Evolutionary conservation across 2,797 vertebrate genomes (phyloP).

Genomic region (Okamejei kenojei): DNA sequence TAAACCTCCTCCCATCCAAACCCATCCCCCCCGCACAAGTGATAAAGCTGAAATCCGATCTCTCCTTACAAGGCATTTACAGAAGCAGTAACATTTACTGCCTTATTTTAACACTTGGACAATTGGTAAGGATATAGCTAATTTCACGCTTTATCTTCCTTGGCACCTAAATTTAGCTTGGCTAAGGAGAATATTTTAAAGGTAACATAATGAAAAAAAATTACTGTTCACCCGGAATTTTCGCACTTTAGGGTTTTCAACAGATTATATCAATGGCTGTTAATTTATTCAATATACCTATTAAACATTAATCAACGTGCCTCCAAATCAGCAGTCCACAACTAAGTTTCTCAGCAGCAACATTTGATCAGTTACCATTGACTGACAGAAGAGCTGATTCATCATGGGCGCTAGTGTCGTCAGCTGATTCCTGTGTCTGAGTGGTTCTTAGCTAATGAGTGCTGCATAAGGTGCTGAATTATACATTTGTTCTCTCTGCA

Average conservation of each 20-base stretch:
- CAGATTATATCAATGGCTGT: neutral
- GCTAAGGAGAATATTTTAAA: neutral
- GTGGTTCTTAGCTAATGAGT: constrained; percentile 18
- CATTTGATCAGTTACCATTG: neutral
- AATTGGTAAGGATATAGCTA: neutral
- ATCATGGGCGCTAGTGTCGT: neutral
- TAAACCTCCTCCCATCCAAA: neutral
- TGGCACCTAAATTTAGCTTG: neutral
- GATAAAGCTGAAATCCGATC: neutral
- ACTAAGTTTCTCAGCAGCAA: neutral
- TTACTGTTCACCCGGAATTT: neutral
- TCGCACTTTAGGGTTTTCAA: neutral
- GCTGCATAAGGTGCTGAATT: neutral
- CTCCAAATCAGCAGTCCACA: neutral
- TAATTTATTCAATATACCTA: neutral
- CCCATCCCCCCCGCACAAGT: neutral
- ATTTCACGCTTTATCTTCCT: neutral
- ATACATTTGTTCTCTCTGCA: neutral
- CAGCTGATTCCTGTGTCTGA: neutral
- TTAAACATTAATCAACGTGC: neutral
- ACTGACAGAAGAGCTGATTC: neutral
- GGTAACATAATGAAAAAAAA: neutral
- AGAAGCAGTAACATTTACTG: neutral
- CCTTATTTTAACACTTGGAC: neutral
- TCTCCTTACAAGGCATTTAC: neutral